phyloP scores from a whole-genome alignment of 2,113 vertebrate genomes.

The Phrynosoma blainvillii region DNA sequence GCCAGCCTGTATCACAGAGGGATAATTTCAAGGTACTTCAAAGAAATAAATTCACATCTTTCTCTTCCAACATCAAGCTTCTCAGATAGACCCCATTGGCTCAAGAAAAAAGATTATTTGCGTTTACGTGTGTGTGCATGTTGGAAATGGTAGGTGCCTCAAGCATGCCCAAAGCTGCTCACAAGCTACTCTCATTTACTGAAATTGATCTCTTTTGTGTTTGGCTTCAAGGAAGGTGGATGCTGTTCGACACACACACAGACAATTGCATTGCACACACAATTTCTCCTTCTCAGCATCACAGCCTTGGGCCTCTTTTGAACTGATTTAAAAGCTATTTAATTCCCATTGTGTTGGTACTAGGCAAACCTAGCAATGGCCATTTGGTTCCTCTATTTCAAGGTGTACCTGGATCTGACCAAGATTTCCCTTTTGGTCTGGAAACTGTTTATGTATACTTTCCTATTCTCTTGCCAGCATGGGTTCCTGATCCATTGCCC shows the following conservation, averaged over 20 bases:
- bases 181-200: constrained; percentile 55
- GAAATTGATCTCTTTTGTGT: constrained; percentile 14
- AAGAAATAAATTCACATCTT: not conserved
- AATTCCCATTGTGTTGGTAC: not conserved
- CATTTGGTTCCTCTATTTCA: not conserved
- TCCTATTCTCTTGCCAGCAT: constrained; percentile 36
- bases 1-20: constrained; percentile 5
- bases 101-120: constrained; percentile 39
- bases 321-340: constrained; percentile 11
- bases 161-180: constrained; percentile 33
- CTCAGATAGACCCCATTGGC: constrained; percentile 5
- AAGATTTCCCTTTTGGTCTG: not conserved
- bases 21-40: constrained; percentile 36
- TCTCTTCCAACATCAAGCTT: constrained; percentile 39
- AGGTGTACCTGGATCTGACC: not conserved
- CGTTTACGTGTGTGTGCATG: not conserved
- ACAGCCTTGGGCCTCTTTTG: constrained; percentile 6
- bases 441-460: constrained; percentile 9
- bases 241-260: constrained; percentile 16
- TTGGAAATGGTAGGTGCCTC: constrained; percentile 51
- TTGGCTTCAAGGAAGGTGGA: constrained; percentile 44
- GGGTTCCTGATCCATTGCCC: too few species aligned
- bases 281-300: not conserved
- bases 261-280: not conserved
- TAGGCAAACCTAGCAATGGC: not conserved